Percentiles rank a stretch among this genome's conserved stretches.
Evolutionary conservation across 2,113 vertebrate species (phyloP).

Genomic region (Campylomormyrus numenius): DNA sequence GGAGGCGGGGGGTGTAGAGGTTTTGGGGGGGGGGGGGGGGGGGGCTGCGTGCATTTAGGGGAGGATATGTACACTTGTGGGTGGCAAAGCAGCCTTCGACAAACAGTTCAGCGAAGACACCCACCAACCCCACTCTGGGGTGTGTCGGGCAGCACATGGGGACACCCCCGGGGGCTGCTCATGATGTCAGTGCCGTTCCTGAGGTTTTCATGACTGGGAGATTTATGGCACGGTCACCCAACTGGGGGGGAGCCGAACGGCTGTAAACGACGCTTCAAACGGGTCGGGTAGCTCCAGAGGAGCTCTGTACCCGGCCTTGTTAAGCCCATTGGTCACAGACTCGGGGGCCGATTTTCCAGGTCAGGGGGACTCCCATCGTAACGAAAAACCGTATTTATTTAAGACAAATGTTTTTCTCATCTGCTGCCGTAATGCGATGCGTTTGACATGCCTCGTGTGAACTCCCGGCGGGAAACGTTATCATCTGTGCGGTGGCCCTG

Average conservation of each 20-base stretch:
- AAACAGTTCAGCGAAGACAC: not conserved
- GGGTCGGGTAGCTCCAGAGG: slow-evolving; percentile 31
- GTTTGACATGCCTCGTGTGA: not conserved
- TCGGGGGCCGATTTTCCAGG: slow-evolving; percentile 13
- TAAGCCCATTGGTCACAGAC: slow-evolving; percentile 51
- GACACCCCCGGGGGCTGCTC: slow-evolving; percentile 37
- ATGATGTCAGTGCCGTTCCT: slow-evolving; percentile 40
- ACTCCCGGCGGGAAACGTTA: not conserved
- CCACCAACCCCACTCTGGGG: slow-evolving; percentile 25
- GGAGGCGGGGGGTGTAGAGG: too few species aligned
- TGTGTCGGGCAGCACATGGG: slow-evolving; percentile 27
- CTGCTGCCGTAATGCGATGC: not conserved
- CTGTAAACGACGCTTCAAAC: slow-evolving; percentile 46
- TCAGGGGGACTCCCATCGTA: not conserved
- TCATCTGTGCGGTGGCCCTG: not conserved
- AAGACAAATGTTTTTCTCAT: slow-evolving; percentile 16
- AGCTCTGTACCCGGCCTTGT: slow-evolving; percentile 36
- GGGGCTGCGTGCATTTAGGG: not conserved
- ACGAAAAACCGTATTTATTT: not conserved
- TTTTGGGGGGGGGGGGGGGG: too few species aligned
- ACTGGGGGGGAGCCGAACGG: slow-evolving; percentile 49
- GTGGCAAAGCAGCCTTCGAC: not conserved
- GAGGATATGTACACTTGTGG: not conserved
- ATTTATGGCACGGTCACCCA: slow-evolving; percentile 54
- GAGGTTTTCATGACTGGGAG: slow-evolving; percentile 37